Evolutionary conservation across 2,888 invertebrate species (phyloP).

Genomic region (Drosophila subquinaria): DNA sequence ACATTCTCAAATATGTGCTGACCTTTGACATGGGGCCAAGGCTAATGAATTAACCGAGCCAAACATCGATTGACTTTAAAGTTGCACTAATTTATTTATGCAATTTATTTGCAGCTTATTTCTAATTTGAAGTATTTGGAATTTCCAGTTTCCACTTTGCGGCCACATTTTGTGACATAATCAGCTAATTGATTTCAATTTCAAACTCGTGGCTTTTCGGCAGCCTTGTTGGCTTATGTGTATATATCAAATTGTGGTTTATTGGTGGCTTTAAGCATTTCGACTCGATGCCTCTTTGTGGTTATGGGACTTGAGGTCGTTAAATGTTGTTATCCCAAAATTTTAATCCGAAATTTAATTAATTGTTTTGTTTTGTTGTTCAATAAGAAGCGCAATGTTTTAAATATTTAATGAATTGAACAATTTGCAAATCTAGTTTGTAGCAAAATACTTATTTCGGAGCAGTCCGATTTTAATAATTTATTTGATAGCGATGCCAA

Average conservation of each 20-base stretch:
- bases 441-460: too few relatives aligned
- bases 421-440: too few relatives aligned
- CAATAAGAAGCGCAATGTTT: background rate
- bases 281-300: constrained; percentile 50
- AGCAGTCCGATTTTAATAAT: too few relatives aligned
- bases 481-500: too few relatives aligned
- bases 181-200: constrained; percentile 78
- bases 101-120: background rate
- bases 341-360: background rate
- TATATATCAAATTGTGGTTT: constrained; percentile 61
- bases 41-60: constrained; percentile 17
- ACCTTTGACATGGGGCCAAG: constrained; percentile 8
- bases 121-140: constrained; percentile 7
- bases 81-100: background rate
- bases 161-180: constrained; percentile 62
- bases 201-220: constrained; percentile 56
- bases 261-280: constrained; percentile 44
- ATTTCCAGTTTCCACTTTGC: constrained; percentile 36
- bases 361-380: too few relatives aligned
- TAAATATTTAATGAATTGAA: too few relatives aligned
- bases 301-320: constrained; percentile 30
- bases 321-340: background rate
- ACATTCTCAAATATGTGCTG: constrained; percentile 34
- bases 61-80: constrained; percentile 5
- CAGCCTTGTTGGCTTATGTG: constrained; percentile 33